phyloP scores from a whole-genome alignment of 2,888 invertebrate species.

The Athalia cordata region DNA sequence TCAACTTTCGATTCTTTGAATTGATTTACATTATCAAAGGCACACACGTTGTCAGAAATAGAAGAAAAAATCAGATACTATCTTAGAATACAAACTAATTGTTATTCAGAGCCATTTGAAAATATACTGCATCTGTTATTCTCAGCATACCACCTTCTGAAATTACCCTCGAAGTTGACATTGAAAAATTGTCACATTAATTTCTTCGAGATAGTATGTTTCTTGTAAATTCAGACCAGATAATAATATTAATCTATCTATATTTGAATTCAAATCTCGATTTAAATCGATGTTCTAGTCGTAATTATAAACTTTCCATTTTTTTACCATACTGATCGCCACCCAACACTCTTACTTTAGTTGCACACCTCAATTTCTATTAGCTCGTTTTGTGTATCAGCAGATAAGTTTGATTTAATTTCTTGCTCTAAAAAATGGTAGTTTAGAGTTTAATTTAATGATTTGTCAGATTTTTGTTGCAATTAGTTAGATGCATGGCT shows the following conservation, averaged over 20 bases:
- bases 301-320: neutral
- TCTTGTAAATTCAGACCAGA: no score
- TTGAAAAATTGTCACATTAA: neutral
- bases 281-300: neutral
- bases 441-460: constrained; percentile 26
- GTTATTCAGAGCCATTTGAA: no score
- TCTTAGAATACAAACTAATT: no score
- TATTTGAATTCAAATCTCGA: neutral
- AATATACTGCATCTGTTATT: no score
- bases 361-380: constrained; percentile 24
- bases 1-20: no score
- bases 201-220: no score
- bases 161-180: neutral
- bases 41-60: no score
- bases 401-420: constrained; percentile 5
- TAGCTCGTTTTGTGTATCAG: constrained; percentile 35
- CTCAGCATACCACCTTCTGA: neutral
- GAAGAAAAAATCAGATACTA: no score
- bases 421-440: constrained; percentile 5
- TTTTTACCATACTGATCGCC: neutral
- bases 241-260: no score
- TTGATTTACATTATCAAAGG: no score
- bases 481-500: constrained; percentile 64
- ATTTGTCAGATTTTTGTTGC: constrained; percentile 31
- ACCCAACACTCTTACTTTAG: constrained; percentile 28